Percentiles rank a stretch among this genome's conserved stretches.
phyloP scores from a whole-genome alignment of 2,888 invertebrate genomes.

The Teinopalpus imperialis region DNA sequence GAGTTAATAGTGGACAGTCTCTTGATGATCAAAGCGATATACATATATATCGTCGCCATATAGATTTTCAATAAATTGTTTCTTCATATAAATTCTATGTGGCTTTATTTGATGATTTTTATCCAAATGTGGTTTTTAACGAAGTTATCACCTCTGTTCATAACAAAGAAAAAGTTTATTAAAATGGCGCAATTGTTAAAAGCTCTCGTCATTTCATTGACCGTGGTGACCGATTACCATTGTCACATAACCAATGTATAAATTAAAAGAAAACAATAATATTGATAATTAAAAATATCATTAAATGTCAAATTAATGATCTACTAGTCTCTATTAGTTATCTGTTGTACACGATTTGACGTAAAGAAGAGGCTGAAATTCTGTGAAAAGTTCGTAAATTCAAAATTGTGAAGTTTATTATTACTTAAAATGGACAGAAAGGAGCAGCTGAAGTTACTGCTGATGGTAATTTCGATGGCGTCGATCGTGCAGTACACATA shows the following conservation, averaged over 20 bases:
- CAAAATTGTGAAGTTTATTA: no score
- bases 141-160: conserved; percentile 2
- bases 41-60: conserved; percentile 6
- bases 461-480: conserved; percentile 52
- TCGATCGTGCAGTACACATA: conserved; percentile 58
- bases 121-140: conserved; percentile 25
- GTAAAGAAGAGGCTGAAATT: background rate
- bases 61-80: conserved; percentile 4
- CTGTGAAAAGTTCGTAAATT: no score
- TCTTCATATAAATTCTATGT: background rate
- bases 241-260: conserved; percentile 37
- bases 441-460: conserved; percentile 55
- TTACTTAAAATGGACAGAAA: conserved; percentile 52
- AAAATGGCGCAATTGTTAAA: conserved; percentile 43
- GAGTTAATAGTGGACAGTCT: no score
- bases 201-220: conserved; percentile 40
- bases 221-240: conserved; percentile 46
- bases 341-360: background rate
- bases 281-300: no score
- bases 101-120: conserved; percentile 2
- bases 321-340: no score
- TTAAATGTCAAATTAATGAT: no score
- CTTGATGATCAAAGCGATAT: no score
- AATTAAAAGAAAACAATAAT: conserved; percentile 14
- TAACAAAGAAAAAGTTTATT: conserved; percentile 13